A percentile compares a stretch with the other conserved stretches of the same genome.
phyloP scores from a whole-genome alignment of 2,113 vertebrate species.

The Machaerirhynchus nigripectus region DNA sequence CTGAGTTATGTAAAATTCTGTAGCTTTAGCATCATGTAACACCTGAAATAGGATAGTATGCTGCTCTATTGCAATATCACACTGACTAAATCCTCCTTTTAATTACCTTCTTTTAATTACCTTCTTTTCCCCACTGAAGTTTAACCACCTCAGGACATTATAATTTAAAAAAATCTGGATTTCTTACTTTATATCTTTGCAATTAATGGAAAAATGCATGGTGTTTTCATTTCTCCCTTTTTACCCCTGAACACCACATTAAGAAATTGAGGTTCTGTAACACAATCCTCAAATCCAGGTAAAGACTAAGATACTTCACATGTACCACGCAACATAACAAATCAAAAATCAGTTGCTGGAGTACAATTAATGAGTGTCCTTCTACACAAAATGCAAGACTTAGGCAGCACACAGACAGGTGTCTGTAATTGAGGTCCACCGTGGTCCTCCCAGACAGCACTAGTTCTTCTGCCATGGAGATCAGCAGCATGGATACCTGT shows the following conservation, averaged over 20 bases:
- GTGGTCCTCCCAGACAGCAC: background rate
- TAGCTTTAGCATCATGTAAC: background rate
- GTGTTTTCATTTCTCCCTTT: background rate
- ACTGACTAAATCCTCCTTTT: background rate
- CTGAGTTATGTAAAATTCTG: background rate
- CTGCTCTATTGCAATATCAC: background rate
- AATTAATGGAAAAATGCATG: background rate
- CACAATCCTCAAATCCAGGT: background rate
- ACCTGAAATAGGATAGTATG: background rate
- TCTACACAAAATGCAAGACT: background rate
- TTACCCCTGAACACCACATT: background rate
- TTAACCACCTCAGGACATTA: background rate
- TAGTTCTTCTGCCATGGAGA: background rate
- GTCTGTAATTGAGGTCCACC: background rate
- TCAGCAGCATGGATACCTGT: rapidly evolving
- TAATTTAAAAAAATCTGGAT: background rate
- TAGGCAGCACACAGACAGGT: background rate
- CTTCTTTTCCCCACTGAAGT: background rate
- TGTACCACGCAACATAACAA: background rate
- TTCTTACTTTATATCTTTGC: background rate
- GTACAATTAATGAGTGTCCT: background rate
- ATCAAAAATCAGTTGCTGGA: background rate
- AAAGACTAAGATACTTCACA: background rate
- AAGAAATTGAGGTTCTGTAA: background rate
- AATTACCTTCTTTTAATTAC: background rate